Evolutionary conservation across 2,113 vertebrate species (phyloP).

Genomic region (Vombatus ursinus): DNA sequence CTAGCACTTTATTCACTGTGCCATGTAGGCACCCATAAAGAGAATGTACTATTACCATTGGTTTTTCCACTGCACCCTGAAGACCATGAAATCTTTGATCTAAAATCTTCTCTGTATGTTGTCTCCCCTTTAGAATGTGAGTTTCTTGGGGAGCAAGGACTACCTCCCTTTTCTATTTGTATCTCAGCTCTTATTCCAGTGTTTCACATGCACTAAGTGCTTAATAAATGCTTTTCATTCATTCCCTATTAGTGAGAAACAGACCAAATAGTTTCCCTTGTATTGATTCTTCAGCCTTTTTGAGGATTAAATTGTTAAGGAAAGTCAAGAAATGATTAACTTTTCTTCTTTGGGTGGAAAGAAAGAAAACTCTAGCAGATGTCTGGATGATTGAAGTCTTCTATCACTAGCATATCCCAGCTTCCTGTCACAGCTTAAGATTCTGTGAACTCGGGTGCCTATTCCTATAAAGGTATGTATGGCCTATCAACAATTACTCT

Average conservation of each 20-base stretch:
- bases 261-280: neutral
- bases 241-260: neutral
- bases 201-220: neutral
- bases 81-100: neutral
- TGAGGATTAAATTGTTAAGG: neutral
- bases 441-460: constrained; percentile 25
- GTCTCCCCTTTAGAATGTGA: neutral
- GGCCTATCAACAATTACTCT: constrained; percentile 29
- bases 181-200: neutral
- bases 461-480: constrained; percentile 34
- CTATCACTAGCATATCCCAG: neutral
- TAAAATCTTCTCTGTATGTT: neutral
- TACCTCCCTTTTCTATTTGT: neutral
- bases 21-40: neutral
- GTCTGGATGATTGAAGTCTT: neutral
- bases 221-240: neutral
- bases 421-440: neutral
- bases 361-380: neutral
- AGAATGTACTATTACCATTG: neutral
- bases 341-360: neutral
- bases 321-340: neutral
- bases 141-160: neutral
- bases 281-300: neutral
- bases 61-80: neutral
- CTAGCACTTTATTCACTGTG: neutral